phyloP scores from a whole-genome alignment of 1,140 invertebrate species.

The Cryptotermes secundus region DNA sequence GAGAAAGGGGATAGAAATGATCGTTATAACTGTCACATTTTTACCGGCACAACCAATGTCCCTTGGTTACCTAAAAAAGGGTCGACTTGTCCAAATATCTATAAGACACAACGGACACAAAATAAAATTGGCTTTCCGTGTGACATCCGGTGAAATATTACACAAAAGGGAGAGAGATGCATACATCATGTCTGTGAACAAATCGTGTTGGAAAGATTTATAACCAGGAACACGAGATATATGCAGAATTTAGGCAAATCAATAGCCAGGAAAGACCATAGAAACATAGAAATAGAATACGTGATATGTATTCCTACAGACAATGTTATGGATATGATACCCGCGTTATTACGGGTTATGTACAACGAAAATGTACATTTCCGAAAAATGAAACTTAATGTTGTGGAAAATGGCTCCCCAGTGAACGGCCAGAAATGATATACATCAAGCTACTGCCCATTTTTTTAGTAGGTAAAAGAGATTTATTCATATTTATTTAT shows the following conservation, averaged over 20 bases:
- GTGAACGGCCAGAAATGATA: not conserved
- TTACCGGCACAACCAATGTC: not conserved
- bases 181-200: not conserved
- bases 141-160: conserved; percentile 3
- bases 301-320: conserved; percentile 1
- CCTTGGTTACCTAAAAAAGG: not conserved
- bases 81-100: not conserved
- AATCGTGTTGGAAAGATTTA: conserved; percentile 11
- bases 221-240: not conserved
- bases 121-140: not conserved
- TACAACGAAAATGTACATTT: not conserved
- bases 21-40: not conserved
- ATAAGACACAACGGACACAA: not conserved
- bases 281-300: not conserved
- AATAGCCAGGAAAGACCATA: not conserved
- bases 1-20: not conserved
- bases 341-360: not conserved
- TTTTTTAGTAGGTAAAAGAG: not conserved
- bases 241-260: not conserved
- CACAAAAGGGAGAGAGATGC: not conserved
- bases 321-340: not conserved
- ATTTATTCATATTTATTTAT: not conserved
- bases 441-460: not conserved
- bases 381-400: not conserved
- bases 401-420: not conserved